phyloP scores from a whole-genome alignment of 2,888 invertebrate genomes.

The Labia minor region DNA sequence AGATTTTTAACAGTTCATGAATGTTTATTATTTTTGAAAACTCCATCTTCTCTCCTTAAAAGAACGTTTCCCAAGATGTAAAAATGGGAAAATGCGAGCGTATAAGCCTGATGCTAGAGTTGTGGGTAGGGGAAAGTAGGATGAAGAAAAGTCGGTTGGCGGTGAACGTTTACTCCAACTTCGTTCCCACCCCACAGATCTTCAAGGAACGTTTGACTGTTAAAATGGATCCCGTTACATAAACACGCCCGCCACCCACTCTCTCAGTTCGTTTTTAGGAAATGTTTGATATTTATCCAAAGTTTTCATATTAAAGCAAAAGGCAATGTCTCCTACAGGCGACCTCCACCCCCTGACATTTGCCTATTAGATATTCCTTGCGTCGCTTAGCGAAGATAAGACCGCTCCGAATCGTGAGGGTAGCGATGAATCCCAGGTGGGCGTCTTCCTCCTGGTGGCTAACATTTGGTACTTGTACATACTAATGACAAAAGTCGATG shows the following conservation, averaged over 20 bases:
- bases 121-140: background rate
- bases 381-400: background rate
- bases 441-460: background rate
- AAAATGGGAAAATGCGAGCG: too few species aligned
- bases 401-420: background rate
- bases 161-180: background rate
- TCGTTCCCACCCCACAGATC: background rate
- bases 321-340: background rate
- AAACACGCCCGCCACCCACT: background rate
- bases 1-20: background rate
- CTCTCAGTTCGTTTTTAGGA: background rate
- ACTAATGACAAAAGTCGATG: background rate
- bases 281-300: constrained; percentile 13
- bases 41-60: background rate
- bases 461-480: background rate
- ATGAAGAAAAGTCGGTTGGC: background rate
- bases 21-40: constrained; percentile 7
- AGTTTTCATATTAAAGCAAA: constrained; percentile 3
- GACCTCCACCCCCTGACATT: background rate
- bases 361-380: constrained; percentile 1
- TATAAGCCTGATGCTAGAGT: too few species aligned
- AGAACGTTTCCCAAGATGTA: background rate
- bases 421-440: background rate
- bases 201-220: background rate
- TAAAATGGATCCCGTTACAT: background rate